These are phyloP conservation scores for Drymodes brunneopygia DNA, from an alignment of 2,113 vertebrate species.

Conservation along the genomic window DNA sequence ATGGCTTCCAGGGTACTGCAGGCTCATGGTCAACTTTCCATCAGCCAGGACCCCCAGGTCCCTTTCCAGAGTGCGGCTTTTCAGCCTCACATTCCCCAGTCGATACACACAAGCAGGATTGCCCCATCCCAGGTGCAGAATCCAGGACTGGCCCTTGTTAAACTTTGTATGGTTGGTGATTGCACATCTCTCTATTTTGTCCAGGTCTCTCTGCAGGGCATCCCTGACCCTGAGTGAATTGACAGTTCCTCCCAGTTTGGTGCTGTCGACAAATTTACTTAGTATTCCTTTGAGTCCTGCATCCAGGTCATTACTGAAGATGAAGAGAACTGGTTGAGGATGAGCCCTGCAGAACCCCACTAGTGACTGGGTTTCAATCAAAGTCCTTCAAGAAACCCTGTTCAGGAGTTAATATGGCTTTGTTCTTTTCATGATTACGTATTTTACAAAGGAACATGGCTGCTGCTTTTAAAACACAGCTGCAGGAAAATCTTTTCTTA, in stretches of 20 bases:
- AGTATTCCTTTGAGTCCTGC: neutral
- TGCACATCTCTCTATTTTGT: neutral
- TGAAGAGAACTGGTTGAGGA: neutral
- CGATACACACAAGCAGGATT: neutral
- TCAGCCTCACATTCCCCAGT: neutral
- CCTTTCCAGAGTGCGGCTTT: neutral
- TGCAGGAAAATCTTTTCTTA: neutral
- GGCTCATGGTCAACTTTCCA: neutral
- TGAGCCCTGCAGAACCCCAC: neutral
- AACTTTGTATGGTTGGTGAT: neutral
- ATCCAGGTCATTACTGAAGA: neutral
- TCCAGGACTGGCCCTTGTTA: neutral
- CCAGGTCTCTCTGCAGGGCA: neutral
- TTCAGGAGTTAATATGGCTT: neutral
- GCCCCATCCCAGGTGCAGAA: too few relatives aligned
- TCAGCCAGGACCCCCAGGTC: accelerated
- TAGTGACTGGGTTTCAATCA: neutral
- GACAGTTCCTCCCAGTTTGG: neutral
- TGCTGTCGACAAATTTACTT: neutral
- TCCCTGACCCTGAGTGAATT: neutral
- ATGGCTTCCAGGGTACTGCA: neutral
- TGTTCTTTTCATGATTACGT: neutral
- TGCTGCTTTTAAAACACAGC: neutral
- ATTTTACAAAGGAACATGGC: neutral
- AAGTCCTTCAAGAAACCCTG: neutral